Evolutionary conservation across 64 coral and sea anemone genomes (phyloP), one percentile per base, ranked within the genome.

Genomic region (Stichodactyla mertensii): DNA sequence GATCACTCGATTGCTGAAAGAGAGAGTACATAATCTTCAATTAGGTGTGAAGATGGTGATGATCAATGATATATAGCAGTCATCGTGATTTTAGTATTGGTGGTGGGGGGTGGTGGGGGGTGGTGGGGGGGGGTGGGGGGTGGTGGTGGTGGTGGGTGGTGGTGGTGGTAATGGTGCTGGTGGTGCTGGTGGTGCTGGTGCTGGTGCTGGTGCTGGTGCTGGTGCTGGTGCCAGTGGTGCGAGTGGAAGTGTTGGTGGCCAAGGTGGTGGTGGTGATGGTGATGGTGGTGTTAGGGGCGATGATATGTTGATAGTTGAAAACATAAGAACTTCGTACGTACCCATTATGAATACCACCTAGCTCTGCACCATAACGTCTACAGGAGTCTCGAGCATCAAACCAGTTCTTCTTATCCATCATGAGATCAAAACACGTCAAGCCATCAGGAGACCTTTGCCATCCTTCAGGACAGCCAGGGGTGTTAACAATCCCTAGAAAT

Each of bases 391-490:
- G 53, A 6, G 90, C 85, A 24, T 91, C 90, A 59, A 64, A 71
- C 90, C 90, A 91, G 27, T 12, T 91, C 31, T 91, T 91, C 20
- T 64, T 86, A 61, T 87, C 90, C 54, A 91, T 77, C 61, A 87
- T 28, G 56, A 91, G 61, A n/a, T 85, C n/a, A 71, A 78, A 87
- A 54, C 90, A 91, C 26, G 74, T 57, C 16, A 52, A 13, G 15
- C 85, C 90, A 57, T 82, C 77, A 53, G 85, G 85, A 12, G 57
- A 58, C 2, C 78, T 64, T 20, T 87, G 52, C 90, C 90, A 91
- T 0, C 85, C 90, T 51, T 0, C 51, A 6, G 58, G 77, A 87
- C 90, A 91, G 51, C 10, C 12, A 16, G 55, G 13, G 19, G 78
- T 57, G 0, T 16, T 12, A 7, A 52, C 56, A 18, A 5, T 19